These are phyloP conservation scores for Brachionichthys hirsutus DNA, from an alignment of 2,113 vertebrate genomes.

Conservation along the genomic window DNA sequence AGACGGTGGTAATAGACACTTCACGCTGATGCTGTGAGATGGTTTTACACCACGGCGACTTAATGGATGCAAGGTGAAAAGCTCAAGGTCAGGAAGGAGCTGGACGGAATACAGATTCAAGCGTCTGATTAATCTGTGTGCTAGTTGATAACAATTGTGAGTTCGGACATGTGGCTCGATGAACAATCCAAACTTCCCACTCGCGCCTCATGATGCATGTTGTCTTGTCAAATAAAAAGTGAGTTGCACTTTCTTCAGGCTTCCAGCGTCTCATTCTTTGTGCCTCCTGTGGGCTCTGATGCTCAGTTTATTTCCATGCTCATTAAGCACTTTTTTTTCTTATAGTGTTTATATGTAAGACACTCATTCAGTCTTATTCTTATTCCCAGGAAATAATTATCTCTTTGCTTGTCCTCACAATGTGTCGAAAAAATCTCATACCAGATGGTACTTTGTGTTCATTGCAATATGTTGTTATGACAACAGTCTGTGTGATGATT, in stretches of 20 bases:
- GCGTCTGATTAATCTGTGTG: slow-evolving; percentile 61
- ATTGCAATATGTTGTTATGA: slow-evolving; percentile 80
- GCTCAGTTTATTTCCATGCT: slow-evolving; percentile 1
- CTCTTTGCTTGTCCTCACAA: slow-evolving; percentile 64
- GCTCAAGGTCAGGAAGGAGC: slow-evolving; percentile 68
- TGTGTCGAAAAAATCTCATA: slow-evolving; percentile 66
- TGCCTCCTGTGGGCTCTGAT: not conserved
- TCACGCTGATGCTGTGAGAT: slow-evolving; percentile 73
- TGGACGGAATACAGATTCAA: slow-evolving; percentile 65
- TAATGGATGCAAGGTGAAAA: slow-evolving; percentile 76
- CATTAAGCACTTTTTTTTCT: not conserved
- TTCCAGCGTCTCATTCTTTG: slow-evolving; percentile 3
- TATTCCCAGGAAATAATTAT: slow-evolving; percentile 67
- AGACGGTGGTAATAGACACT: slow-evolving; percentile 76
- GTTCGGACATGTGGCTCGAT: slow-evolving; percentile 51
- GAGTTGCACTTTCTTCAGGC: not conserved
- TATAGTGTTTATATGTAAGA: slow-evolving; percentile 8
- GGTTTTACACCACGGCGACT: slow-evolving; percentile 66
- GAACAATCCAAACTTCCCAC: slow-evolving; percentile 41
- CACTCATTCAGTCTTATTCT: slow-evolving; percentile 48
- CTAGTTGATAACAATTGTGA: slow-evolving; percentile 39
- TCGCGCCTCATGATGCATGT: not conserved
- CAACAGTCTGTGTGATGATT: slow-evolving; percentile 75
- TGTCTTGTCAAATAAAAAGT: slow-evolving; percentile 5
- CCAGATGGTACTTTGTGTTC: slow-evolving; percentile 74